Evolutionary conservation across 2,888 invertebrate species (phyloP), one percentile per base, ranked within the genome.

Genomic region (Drosophila trichaetosa): DNA sequence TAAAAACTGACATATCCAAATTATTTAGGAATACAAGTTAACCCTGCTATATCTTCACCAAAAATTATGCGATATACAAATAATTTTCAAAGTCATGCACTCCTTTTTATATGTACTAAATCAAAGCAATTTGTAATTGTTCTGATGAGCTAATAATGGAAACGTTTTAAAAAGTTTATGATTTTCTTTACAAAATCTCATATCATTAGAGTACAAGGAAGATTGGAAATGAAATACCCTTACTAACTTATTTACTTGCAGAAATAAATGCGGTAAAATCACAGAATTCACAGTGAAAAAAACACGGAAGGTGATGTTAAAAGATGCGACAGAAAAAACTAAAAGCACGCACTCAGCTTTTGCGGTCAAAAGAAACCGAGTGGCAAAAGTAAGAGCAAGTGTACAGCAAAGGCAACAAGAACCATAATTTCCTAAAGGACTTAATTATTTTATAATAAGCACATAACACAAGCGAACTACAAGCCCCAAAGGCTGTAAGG

Each of bases 401-500:
- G 60, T 67, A 65, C 56, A 69, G 51, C 36, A 61, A 68, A 69
- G 65, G 69, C 79, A 84, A 76, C 75, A 83, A 87, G 65, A 90
- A 89, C 84, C 80, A 91, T 84, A 89, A 91, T 91, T 85, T 89
- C 82, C 85, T 87, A 85, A 84, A 90, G 90, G 89, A 91, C 91
- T 90, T 91, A 91, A 90, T 90, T 90, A 90, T 87, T 91, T 91
- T 90, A 91, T 91, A 90, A 90, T 90, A 87, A 90, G 83, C 86
- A 88, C 87, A 90, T 83, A 88, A 87, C 80, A 88, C 78, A 78
- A 63, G 70, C 67, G 69, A 59, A 59, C 63, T 66, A 58, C 76
- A 70, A 60, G 54, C 72, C 81, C 81, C 64, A 63, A 59, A 57
- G 77, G 59, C 80, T 33, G 24, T 24, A 33, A 34, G 34, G 24